Evolutionary conservation across 2,888 invertebrate genomes (phyloP).

Genomic region (Diarsia dahlii): DNA sequence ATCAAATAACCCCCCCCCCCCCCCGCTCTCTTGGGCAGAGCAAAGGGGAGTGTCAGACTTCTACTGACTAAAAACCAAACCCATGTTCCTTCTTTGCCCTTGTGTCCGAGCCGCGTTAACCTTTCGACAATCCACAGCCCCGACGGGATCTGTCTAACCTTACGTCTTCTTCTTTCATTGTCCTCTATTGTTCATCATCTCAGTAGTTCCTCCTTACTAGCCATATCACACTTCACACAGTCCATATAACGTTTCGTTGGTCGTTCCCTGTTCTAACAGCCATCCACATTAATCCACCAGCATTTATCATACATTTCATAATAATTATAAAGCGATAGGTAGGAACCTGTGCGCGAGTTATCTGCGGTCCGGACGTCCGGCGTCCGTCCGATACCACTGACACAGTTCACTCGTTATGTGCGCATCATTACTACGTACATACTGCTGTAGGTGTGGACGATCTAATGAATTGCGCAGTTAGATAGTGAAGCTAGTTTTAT

Average conservation of each 20-base stretch:
- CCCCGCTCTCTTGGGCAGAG: too few relatives aligned
- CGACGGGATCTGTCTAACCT: too few relatives aligned
- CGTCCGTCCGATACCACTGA: constrained; percentile 54
- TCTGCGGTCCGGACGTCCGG: constrained; percentile 66
- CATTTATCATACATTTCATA: constrained; percentile 12
- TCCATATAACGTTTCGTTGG: not conserved
- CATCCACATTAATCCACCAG: not conserved
- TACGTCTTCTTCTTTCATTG: not conserved
- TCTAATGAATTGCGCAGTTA: constrained; percentile 3
- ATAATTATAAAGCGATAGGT: constrained; percentile 26
- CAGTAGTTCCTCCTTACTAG: not conserved
- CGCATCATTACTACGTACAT: constrained; percentile 24
- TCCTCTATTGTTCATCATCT: not conserved
- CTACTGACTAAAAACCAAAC: too few relatives aligned
- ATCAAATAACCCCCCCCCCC: too few relatives aligned
- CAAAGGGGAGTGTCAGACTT: too few relatives aligned
- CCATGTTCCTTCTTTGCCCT: too few relatives aligned
- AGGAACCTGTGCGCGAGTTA: constrained; percentile 61
- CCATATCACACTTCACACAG: not conserved
- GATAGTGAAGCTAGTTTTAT: not conserved
- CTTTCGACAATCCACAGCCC: too few relatives aligned
- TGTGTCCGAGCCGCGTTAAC: too few relatives aligned
- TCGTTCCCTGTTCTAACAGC: not conserved
- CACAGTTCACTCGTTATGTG: constrained; percentile 57
- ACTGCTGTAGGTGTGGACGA: constrained; percentile 20